These are phyloP conservation scores for Neolamprologus tretocephalus DNA, from an alignment of 2,113 vertebrate genomes.

Conservation along the genomic window DNA sequence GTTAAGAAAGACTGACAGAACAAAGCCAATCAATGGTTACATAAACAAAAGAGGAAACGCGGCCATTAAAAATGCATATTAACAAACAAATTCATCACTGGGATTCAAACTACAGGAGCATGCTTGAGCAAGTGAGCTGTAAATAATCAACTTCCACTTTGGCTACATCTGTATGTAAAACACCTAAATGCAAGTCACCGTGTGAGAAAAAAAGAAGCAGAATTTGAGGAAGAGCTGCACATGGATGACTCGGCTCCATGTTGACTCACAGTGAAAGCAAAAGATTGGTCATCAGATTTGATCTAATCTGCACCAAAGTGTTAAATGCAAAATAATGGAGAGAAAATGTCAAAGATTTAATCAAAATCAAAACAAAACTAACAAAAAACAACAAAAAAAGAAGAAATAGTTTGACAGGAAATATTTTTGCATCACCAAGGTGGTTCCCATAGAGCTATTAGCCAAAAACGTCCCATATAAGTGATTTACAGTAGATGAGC, in stretches of 20 bases:
- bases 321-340: background rate
- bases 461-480: background rate
- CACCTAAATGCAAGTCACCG: background rate
- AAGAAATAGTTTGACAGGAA: background rate
- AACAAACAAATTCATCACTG: background rate
- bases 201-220: background rate
- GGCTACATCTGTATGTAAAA: background rate
- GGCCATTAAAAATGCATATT: background rate
- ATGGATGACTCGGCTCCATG: background rate
- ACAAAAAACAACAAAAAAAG: background rate
- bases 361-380: background rate
- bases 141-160: background rate
- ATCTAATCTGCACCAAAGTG: background rate
- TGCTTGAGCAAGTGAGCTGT: background rate
- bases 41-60: background rate
- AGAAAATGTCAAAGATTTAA: background rate
- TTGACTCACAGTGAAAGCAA: conserved; percentile 3
- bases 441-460: background rate
- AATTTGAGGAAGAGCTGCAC: background rate
- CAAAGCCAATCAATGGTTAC: background rate
- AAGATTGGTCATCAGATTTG: background rate
- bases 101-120: background rate
- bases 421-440: background rate
- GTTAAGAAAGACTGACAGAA: background rate
- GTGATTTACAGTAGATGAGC: background rate